Conservation (phyloP, 2,797 vertebrate genomes). For the Sus cebifrons region DNA sequence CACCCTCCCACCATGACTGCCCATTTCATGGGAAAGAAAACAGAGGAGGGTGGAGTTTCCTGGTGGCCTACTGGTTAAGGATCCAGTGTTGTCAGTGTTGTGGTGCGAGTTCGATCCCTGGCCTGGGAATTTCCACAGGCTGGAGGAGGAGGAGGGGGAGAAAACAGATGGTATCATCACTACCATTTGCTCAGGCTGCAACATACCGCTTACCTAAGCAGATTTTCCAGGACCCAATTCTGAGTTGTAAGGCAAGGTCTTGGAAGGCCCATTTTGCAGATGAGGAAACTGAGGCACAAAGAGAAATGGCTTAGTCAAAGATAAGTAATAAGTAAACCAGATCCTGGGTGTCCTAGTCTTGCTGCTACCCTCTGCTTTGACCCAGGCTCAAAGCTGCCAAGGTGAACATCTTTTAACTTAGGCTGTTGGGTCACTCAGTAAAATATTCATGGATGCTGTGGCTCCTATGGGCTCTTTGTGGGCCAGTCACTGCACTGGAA, state of each 20-base stretch:
- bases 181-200: rapidly evolving
- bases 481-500: no score
- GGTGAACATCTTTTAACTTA: background rate
- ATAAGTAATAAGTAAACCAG: rapidly evolving
- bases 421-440: background rate
- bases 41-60: rapidly evolving
- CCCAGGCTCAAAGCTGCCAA: background rate
- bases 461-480: background rate
- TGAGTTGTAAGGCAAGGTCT: background rate
- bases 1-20: no score
- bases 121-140: no score
- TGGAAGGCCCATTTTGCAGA: background rate
- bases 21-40: background rate
- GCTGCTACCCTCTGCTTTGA: background rate
- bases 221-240: background rate
- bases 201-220: background rate
- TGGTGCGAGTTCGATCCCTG: no score
- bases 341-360: background rate
- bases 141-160: no score
- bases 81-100: no score
- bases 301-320: background rate
- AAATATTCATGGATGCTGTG: background rate
- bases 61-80: no score
- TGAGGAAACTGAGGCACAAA: background rate
- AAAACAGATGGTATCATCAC: rapidly evolving